Percentiles rank a stretch among this genome's conserved stretches.
Evolutionary conservation across 2,888 invertebrate genomes (phyloP).

Genomic region (Dolichomitus sp.): DNA sequence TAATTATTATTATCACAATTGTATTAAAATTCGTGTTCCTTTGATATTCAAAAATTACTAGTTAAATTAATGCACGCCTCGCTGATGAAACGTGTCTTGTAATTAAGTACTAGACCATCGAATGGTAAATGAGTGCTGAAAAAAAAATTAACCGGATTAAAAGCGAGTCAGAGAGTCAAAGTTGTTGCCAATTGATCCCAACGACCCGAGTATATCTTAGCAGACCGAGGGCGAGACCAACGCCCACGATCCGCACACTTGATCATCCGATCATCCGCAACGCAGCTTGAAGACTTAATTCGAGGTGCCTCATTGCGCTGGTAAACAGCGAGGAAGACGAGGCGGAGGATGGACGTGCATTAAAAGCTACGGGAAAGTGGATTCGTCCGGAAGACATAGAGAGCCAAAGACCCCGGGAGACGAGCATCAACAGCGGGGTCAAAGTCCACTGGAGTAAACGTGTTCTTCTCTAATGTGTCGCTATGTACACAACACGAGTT

Average conservation of each 20-base stretch:
- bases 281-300: constrained; percentile 66
- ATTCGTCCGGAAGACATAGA: constrained; percentile 59
- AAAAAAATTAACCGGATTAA: constrained; percentile 31
- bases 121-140: neutral
- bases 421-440: constrained; percentile 15
- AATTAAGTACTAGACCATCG: neutral
- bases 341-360: constrained; percentile 19
- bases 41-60: neutral
- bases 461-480: constrained; percentile 4
- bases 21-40: constrained; percentile 26
- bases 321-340: constrained; percentile 47
- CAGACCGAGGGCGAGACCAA: constrained; percentile 73
- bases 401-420: constrained; percentile 11
- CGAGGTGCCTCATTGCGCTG: constrained; percentile 47
- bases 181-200: constrained; percentile 80
- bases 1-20: constrained; percentile 53
- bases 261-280: constrained; percentile 71
- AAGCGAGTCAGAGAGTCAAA: constrained; percentile 20
- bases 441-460: constrained; percentile 27
- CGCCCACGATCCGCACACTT: constrained; percentile 80
- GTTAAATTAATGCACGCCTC: constrained; percentile 4
- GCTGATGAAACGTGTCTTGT: neutral
- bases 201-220: constrained; percentile 78
- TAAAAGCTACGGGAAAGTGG: constrained; percentile 44
- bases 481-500: neutral